Evolutionary conservation across 2,797 vertebrate genomes (phyloP).

Genomic region (Enoplosus armatus): DNA sequence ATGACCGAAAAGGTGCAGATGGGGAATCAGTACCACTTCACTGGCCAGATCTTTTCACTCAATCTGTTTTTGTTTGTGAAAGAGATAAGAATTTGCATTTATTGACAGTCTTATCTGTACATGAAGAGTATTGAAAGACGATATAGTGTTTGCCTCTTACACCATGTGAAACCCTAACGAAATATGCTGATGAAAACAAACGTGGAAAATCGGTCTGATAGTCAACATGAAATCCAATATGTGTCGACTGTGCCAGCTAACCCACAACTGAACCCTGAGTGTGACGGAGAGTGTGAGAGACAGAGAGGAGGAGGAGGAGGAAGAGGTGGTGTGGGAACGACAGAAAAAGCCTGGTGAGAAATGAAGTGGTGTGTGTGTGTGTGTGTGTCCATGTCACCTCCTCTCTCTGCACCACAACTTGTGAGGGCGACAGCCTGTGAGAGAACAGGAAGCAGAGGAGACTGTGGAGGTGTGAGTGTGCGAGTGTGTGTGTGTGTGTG

Average conservation of each 20-base stretch:
- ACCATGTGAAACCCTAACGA: conserved; percentile 27
- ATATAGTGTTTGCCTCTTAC: conserved; percentile 8
- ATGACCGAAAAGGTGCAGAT: conserved; percentile 35
- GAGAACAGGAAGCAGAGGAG: conserved; percentile 76
- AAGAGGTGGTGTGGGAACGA: conserved; percentile 52
- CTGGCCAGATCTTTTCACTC: neutral
- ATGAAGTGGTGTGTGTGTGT: conserved; percentile 58
- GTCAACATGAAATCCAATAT: conserved; percentile 61
- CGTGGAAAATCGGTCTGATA: conserved; percentile 31
- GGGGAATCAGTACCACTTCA: conserved; percentile 1
- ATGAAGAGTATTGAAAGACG: neutral
- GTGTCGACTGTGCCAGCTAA: conserved; percentile 62
- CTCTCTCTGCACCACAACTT: conserved; percentile 61
- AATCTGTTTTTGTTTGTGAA: neutral
- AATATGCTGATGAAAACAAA: conserved; percentile 50
- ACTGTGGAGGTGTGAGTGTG: conserved; percentile 52
- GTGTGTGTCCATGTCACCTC: conserved; percentile 60
- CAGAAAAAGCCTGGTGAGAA: conserved; percentile 73
- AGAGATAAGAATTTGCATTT: neutral
- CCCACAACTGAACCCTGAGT: conserved; percentile 68
- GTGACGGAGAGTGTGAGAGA: conserved; percentile 63
- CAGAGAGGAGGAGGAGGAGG: conserved; percentile 29
- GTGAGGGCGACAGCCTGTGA: conserved; percentile 73
- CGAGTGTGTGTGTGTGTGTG: conserved; percentile 28
- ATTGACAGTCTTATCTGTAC: neutral